A percentile compares a stretch with the other conserved stretches of the same genome.
Conservation (phyloP, 2,113 vertebrate species). For the Scopus umbretta region DNA sequence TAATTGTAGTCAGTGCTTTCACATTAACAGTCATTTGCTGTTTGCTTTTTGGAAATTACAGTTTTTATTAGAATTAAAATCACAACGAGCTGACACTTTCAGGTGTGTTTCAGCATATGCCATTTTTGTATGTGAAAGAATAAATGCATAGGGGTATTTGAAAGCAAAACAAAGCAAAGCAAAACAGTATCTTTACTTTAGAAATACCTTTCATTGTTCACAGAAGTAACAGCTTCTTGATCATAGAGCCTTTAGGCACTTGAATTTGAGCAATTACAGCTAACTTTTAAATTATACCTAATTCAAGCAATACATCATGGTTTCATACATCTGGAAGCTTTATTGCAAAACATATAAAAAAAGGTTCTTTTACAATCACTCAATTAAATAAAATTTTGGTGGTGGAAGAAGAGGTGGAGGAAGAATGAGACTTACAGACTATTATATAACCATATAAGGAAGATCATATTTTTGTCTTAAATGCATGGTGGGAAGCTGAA, state of each 20-base stretch:
- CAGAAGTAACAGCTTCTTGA: neutral
- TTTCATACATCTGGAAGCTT: neutral
- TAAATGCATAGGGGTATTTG: neutral
- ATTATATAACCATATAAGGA: neutral
- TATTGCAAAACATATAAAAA: neutral
- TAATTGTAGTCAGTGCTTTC: slow-evolving; percentile 59
- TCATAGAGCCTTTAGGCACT: neutral
- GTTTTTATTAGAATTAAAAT: neutral
- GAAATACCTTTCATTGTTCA: neutral
- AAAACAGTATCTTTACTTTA: slow-evolving; percentile 12
- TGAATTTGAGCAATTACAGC: neutral
- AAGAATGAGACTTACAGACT: neutral
- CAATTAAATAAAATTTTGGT: neutral
- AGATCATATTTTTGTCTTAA: neutral
- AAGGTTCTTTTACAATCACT: neutral
- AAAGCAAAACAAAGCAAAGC: slow-evolving; percentile 17
- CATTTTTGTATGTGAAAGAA: slow-evolving; percentile 24
- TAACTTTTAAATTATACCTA: neutral
- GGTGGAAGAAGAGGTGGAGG: neutral
- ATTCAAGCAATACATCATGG: neutral
- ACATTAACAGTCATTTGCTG: neutral
- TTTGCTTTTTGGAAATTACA: slow-evolving; percentile 3
- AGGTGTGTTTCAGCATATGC: slow-evolving; percentile 2
- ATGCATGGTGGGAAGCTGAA: neutral
- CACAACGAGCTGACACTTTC: neutral